Evolutionary conservation across 2,113 vertebrate species (phyloP).

Genomic region (Paradisaea rubra): DNA sequence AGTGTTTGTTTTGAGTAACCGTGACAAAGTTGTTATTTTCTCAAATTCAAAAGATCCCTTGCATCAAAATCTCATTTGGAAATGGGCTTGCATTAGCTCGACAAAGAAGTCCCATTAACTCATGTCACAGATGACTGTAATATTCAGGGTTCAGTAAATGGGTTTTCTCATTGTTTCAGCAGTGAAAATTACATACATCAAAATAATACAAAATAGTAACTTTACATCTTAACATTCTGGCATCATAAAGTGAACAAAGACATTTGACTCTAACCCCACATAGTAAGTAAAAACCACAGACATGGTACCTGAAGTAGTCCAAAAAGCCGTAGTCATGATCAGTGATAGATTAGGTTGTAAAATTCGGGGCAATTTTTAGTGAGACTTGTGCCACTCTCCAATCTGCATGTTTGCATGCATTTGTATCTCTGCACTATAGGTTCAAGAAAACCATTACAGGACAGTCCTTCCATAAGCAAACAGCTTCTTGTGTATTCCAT

Average conservation of each 20-base stretch:
- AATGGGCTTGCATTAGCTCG: not conserved
- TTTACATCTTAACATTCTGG: not conserved
- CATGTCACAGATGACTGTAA: not conserved
- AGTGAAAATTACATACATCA: not conserved
- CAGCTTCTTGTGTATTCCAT: not conserved
- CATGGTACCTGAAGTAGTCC: not conserved
- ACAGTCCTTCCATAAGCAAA: not conserved
- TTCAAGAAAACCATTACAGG: not conserved
- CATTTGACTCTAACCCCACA: not conserved
- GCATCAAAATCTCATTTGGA: not conserved
- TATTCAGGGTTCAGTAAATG: not conserved
- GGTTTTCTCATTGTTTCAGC: not conserved
- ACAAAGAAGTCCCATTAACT: not conserved
- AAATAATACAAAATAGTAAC: not conserved
- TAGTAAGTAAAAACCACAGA: not conserved
- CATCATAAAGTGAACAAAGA: not conserved
- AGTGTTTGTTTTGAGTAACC: not conserved
- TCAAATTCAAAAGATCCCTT: not conserved
- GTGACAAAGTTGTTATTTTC: not conserved
- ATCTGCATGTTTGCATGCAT: not conserved
- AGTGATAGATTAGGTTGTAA: not conserved
- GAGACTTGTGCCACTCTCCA: not conserved
- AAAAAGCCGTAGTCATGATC: not conserved
- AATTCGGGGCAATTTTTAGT: not conserved
- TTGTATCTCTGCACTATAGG: not conserved